Percentiles rank a stretch among this genome's conserved stretches.
These are phyloP conservation scores for Malaclemys terrapin DNA, from an alignment of 2,113 vertebrate species.

Conservation along the genomic window DNA sequence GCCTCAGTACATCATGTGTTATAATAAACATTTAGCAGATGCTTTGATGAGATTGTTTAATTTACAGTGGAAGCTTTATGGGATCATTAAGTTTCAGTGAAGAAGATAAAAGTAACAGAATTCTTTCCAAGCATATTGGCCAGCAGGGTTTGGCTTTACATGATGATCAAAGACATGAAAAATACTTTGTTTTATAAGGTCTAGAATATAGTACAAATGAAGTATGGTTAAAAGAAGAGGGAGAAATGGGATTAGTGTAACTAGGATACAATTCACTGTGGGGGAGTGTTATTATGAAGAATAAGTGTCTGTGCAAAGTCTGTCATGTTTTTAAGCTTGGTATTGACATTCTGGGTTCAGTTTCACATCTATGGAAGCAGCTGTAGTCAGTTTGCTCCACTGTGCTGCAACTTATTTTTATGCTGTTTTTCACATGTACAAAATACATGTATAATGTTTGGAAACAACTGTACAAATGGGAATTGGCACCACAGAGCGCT, in stretches of 20 bases:
- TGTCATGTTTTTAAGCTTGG: background rate
- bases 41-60: background rate
- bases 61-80: conserved; percentile 7
- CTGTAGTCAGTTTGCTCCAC: background rate
- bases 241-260: background rate
- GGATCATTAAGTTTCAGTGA: conserved; percentile 26
- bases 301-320: background rate
- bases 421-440: background rate
- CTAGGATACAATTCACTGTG: background rate
- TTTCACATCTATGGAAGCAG: background rate
- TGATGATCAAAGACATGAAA: background rate
- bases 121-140: background rate
- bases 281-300: background rate
- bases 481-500: background rate
- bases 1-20: background rate
- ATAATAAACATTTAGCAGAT: background rate
- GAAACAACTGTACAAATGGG: background rate
- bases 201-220: background rate
- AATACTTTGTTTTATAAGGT: background rate
- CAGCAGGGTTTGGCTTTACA: conserved; percentile 1
- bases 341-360: background rate
- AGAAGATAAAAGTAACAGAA: background rate
- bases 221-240: background rate
- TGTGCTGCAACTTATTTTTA: background rate
- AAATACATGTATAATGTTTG: background rate